phyloP scores from a whole-genome alignment of 1,140 invertebrate genomes.

The Trachymyrmex septentrionalis region DNA sequence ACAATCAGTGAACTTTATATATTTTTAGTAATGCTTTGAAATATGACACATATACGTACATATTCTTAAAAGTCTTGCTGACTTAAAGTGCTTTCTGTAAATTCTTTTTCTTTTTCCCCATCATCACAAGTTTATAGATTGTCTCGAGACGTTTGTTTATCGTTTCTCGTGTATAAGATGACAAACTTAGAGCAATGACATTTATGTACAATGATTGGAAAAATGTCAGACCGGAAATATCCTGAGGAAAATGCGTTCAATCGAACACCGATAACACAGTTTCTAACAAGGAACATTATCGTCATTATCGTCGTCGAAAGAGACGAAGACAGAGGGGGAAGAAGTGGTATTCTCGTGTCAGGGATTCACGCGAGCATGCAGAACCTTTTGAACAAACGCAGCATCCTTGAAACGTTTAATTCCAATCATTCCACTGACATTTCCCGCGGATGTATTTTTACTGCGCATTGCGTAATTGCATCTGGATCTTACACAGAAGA shows the following conservation, averaged over 20 bases:
- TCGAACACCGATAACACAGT: slow-evolving; percentile 55
- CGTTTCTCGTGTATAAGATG: neutral
- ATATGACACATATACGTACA: too few relatives aligned
- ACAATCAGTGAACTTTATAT: too few relatives aligned
- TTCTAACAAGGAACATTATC: slow-evolving; percentile 24
- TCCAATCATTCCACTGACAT: slow-evolving; percentile 70
- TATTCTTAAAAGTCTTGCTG: neutral
- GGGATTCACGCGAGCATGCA: slow-evolving; percentile 51
- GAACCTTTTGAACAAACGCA: slow-evolving; percentile 62
- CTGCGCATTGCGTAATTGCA: slow-evolving; percentile 59
- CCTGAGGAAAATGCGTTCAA: slow-evolving; percentile 21
- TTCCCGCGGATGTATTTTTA: slow-evolving; percentile 71
- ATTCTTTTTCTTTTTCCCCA: neutral
- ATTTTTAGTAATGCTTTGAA: too few relatives aligned
- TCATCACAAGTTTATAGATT: neutral
- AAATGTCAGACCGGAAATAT: slow-evolving; percentile 55
- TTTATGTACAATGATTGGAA: slow-evolving; percentile 24
- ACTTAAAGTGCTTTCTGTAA: neutral
- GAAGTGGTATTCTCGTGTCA: neutral
- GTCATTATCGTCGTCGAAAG: neutral
- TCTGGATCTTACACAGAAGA: slow-evolving; percentile 39
- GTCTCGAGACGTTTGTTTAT: neutral
- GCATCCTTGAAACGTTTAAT: slow-evolving; percentile 65
- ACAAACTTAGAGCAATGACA: neutral
- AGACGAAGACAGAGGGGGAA: neutral